These are phyloP conservation scores for Leiothrix lutea DNA, from an alignment of 2,113 vertebrate species.

Conservation along the genomic window DNA sequence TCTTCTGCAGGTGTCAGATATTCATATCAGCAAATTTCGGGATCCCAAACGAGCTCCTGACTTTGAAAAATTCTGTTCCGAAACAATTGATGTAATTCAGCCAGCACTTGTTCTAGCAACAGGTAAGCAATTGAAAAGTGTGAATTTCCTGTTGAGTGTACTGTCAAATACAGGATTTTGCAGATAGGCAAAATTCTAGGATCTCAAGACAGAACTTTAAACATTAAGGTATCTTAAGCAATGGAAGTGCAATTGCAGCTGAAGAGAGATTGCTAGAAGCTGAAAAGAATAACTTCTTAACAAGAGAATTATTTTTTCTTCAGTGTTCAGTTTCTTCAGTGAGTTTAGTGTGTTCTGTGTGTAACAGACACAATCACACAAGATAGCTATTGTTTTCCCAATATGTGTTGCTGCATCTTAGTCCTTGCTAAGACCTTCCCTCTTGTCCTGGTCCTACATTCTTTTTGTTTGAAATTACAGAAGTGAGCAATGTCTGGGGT, in stretches of 20 bases:
- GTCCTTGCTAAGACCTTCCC: neutral
- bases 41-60: conserved; percentile 84
- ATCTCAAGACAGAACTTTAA: neutral
- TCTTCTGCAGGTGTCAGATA: conserved; percentile 85
- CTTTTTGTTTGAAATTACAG: neutral
- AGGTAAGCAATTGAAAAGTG: conserved; percentile 74
- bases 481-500: neutral
- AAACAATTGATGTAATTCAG: conserved; percentile 86
- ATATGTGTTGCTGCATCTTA: neutral
- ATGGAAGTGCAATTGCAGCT: neutral
- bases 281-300: neutral
- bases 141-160: neutral
- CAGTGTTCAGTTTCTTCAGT: neutral
- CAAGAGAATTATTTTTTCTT: neutral
- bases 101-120: conserved; percentile 91
- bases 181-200: neutral
- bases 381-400: neutral
- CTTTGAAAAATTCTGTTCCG: conserved; percentile 92
- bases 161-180: neutral
- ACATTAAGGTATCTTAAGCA: neutral
- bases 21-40: conserved; percentile 91
- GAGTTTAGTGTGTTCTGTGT: neutral
- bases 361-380: neutral
- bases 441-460: neutral
- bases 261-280: neutral